phyloP scores from a whole-genome alignment of 2,797 vertebrate species.

The Anguilla anguilla region DNA sequence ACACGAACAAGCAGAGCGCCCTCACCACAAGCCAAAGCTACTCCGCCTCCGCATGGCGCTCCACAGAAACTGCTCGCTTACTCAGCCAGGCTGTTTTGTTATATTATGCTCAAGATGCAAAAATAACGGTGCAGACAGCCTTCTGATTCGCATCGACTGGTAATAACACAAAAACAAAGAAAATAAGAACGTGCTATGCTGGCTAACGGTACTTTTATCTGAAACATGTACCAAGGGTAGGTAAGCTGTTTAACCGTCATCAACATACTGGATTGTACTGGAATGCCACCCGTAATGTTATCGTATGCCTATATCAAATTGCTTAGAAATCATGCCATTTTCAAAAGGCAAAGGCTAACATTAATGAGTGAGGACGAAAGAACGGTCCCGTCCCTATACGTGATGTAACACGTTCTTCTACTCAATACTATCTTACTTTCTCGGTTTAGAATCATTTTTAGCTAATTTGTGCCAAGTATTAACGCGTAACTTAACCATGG shows the following conservation, averaged over 20 bases:
- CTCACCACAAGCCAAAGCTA: neutral
- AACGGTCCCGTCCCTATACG: neutral
- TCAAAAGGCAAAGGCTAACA: neutral
- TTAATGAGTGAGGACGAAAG: neutral
- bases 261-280: neutral
- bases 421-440: neutral
- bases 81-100: neutral
- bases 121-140: no score
- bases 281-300: neutral
- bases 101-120: neutral
- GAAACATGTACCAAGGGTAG: neutral
- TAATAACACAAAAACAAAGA: neutral
- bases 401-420: neutral
- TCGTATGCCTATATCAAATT: neutral
- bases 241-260: neutral
- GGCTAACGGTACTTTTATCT: neutral
- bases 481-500: neutral
- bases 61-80: neutral
- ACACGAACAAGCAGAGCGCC: conserved; percentile 41
- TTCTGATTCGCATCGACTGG: neutral
- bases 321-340: neutral
- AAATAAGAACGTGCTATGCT: neutral
- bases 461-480: neutral
- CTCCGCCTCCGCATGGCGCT: neutral
- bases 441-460: neutral